These are phyloP conservation scores for Cisticola juncidis DNA, from an alignment of 2,113 vertebrate species.

Conservation along the genomic window DNA sequence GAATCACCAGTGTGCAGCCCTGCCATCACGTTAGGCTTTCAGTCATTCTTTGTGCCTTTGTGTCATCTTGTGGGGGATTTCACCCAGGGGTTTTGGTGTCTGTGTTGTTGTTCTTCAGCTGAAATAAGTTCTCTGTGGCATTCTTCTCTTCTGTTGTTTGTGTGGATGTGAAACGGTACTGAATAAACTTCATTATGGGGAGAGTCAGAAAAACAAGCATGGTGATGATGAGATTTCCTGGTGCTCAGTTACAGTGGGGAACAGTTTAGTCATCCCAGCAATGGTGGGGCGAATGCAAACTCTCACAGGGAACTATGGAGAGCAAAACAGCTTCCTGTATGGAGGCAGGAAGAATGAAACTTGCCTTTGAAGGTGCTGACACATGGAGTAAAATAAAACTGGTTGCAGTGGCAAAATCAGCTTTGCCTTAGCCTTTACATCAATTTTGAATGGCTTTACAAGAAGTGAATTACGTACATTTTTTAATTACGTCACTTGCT, in stretches of 20 bases:
- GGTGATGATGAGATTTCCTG: neutral
- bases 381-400: neutral
- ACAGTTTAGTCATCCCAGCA: neutral
- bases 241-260: neutral
- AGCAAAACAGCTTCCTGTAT: neutral
- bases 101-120: neutral
- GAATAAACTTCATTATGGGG: neutral
- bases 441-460: neutral
- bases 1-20: neutral
- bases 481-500: neutral
- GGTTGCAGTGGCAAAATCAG: neutral
- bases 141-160: neutral
- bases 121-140: neutral
- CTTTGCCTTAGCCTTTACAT: neutral
- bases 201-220: neutral
- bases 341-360: neutral
- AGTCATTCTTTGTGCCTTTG: neutral
- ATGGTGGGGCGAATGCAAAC: neutral
- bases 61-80: neutral
- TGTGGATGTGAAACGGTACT: neutral
- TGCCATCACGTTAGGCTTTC: neutral
- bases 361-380: neutral
- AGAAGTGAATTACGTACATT: neutral
- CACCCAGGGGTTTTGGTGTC: neutral
- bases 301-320: neutral